Base-by-base conservation (phyloP, 2,888 invertebrate species). In the Idaea biselata region DNA sequence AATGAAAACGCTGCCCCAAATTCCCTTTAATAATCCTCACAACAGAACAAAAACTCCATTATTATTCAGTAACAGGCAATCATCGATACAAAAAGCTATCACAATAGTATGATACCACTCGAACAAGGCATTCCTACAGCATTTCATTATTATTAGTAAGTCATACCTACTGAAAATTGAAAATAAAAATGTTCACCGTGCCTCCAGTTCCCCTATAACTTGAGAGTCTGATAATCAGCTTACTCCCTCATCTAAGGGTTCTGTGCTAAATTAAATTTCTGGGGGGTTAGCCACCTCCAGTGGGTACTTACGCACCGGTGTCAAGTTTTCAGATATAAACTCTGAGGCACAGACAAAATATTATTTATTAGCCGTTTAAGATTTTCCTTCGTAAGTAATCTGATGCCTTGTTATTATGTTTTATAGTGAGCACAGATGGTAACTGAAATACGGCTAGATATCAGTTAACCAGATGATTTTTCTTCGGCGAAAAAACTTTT, bases 351-450 rank as follows among this genome's bases (percentile, higher is more conserved):
- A 66, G 63, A 60, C 69, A 67, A 70, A 73, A 71, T 69, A 71
- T n/a, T n/a, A n/a, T 71, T 69, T 73, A 73, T 69, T 71, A 70
- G 68, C 66, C 67, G 64, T 63, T 73, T 68, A 67, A 62, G 62
- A 62, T 62, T 66, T 67, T 64, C 63, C 58, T 63, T 63, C 53
- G 64, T 62, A 68, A 68, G 64, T 62, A 68, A 68, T 66, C 62
- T 60, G 68, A 67, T 68, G 60, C 63, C 18, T 18, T 61, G 62
- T 58, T 61, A 62, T 62, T 65, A 60, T 59, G 44, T 66, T 63
- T 58, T 63, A 59, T 17, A 58, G 62, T 18, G 14, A 8, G 53
- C 25, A 8, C 44, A 44, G 44, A 44, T 44, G 44, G 44, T 44
- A 44, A 14, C 0, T 44, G 44, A 44, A 44, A 44, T 44, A 44